Base-by-base conservation (phyloP, 2,797 vertebrate species). In the Bryconaethiops microstoma region DNA sequence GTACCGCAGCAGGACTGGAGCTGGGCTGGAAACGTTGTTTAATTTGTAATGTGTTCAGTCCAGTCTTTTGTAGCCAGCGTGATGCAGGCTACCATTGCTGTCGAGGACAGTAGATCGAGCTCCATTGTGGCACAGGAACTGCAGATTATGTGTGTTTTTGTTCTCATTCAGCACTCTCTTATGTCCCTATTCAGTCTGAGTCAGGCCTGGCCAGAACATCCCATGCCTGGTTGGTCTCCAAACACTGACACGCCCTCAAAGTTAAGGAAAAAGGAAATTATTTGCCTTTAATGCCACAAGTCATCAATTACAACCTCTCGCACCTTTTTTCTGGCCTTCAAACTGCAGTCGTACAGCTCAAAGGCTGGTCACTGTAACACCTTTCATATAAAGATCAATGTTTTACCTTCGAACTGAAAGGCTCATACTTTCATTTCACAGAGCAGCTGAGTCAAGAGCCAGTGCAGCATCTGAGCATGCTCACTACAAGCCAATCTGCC, bases 311-410 rank as follows among this genome's bases (percentile, higher is more conserved):
- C 10, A 45, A 57, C 17, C 5, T 14, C n/a, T 63, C 35, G 17
- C 23, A 42, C 25, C 40, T n/a, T 59, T 21, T 60, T 76, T 67
- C 62, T 23, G 54, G 19, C 52, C 40, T 70, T 21, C 7, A 74
- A 82, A 78, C 19, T 54, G 68, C 55, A 23, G 54, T 73, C 70
- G 45, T 48, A 54, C 54, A 59, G 5, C 29, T 23, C 4, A 68
- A 65, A 48, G 62, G 6, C 10, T 70, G 65, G 40, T 52, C 29
- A 72, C 52, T 50, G 55, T 16, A 72, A 52, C 50, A 10, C 14
- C 72, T 42, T 65, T 76, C 17, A 57, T 10, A 40, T 19, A 19
- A 81, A 78, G 80, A 77, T 62, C 52, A 67, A 63, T 69, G 40
- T 76, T 71, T 25, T 35, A 16, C 25, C 52, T 72, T 52, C 25